These are phyloP conservation scores for Coranthus polyacanthus DNA, from an alignment of 2,797 vertebrate species.

Conservation along the genomic window DNA sequence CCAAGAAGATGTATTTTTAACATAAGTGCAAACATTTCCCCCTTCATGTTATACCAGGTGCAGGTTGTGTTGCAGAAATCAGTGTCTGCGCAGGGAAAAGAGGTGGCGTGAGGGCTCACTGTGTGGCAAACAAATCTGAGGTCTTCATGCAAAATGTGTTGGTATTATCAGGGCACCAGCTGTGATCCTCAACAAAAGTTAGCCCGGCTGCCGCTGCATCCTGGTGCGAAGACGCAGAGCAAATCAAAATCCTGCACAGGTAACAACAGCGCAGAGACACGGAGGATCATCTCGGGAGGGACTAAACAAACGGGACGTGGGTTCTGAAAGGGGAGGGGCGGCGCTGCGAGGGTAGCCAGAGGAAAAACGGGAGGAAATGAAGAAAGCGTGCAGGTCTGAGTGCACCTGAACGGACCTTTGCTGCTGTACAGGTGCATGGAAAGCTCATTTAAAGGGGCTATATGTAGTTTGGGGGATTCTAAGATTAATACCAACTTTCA, in stretches of 20 bases:
- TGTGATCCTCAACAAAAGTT: constrained; percentile 74
- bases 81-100: constrained; percentile 68
- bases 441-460: neutral
- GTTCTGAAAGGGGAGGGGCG: constrained; percentile 69
- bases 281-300: constrained; percentile 57
- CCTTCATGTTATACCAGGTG: neutral
- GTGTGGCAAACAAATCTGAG: constrained; percentile 88
- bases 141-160: constrained; percentile 85
- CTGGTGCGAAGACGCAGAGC: constrained; percentile 59
- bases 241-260: constrained; percentile 84
- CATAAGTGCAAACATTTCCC: neutral
- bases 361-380: constrained; percentile 58
- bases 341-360: constrained; percentile 34
- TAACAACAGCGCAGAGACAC: constrained; percentile 47
- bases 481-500: no score
- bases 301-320: constrained; percentile 78
- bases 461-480: no score
- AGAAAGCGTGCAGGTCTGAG: constrained; percentile 8
- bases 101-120: constrained; percentile 44
- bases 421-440: constrained; percentile 1
- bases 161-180: constrained; percentile 64
- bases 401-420: constrained; percentile 40
- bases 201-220: constrained; percentile 59
- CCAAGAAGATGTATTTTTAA: neutral
- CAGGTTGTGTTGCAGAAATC: constrained; percentile 73